Evolutionary conservation across 2,888 invertebrate genomes (phyloP), one percentile per base, ranked within the genome.

Genomic region (Nomada lathburiana): DNA sequence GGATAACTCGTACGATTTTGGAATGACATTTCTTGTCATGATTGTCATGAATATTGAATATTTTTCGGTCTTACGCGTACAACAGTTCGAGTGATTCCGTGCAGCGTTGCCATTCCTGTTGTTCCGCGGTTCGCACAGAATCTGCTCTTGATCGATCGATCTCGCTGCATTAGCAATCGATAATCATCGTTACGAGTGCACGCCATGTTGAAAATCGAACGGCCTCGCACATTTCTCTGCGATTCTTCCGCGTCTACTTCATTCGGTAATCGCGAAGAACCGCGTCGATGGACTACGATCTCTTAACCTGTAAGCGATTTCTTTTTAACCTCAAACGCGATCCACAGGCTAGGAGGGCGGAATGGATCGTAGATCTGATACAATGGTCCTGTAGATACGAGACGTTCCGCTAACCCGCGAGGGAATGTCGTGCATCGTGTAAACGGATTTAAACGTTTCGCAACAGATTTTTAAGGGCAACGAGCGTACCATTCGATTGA

Each of bases 141-240:
- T 62, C 42, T 42, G 7, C 13, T 23, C n/a, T 4, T 9, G 50
- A 26, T 18, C 50, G 18, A 65, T 55, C 53, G 18, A 71, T 65
- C 70, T 59, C 68, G 29, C 50, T 0, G 42, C 23, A 62, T 52
- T 67, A 0, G n/a, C 42, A 9, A 79, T 72, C 67, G 67, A 78
- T 80, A 63, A 55, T 50, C 16, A 52, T 47, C 44, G 29, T 69
- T 11, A 0, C 18, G 5, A 59, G 44, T 26, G 44, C 11, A 9
- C 23, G 7, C 18, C 29, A 26, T 29, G 9, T n/a, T 69, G 10
- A 16, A 47, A 13, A 36, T 26, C 0, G 20, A 20, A n/a, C 18
- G 13, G 3, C 9, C 10, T 29, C 10, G 42, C 2, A 36, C 36
- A 7, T 50, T 26, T 36, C 23, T 23, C 3, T 2, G 9, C 11